Evolutionary conservation across 2,797 vertebrate genomes (phyloP).

Genomic region (Urosaurus nigricauda): DNA sequence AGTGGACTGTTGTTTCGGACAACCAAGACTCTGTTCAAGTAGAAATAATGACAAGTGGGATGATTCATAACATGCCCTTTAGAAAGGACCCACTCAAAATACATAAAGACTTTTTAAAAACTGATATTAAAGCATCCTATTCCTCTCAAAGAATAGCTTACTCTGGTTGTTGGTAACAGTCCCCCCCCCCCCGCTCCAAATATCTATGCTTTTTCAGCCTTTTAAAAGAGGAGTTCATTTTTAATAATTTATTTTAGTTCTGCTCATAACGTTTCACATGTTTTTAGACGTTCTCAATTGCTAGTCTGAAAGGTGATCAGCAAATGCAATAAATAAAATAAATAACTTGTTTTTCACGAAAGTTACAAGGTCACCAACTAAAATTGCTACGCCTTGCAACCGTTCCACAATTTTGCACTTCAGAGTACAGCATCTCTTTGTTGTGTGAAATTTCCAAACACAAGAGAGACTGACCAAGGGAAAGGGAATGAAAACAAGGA

Average conservation of each 20-base stretch:
- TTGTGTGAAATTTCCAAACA: not conserved
- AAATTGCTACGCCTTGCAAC: not conserved
- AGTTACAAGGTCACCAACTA: not conserved
- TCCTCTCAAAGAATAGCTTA: not conserved
- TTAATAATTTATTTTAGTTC: too few species aligned
- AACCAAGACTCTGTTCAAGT: rapidly evolving
- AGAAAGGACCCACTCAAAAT: not conserved
- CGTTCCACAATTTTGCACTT: not conserved
- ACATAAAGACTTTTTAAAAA: not conserved
- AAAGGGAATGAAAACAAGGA: not conserved
- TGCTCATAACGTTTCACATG: too few species aligned
- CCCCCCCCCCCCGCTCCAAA: too few species aligned
- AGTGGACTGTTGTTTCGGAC: not conserved
- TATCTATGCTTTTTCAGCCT: not conserved
- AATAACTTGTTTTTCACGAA: too few species aligned
- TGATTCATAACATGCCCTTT: rapidly evolving
- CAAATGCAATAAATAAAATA: too few species aligned
- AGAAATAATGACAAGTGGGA: rapidly evolving
- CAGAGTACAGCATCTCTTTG: not conserved
- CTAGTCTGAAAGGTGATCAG: too few species aligned
- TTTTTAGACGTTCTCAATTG: too few species aligned
- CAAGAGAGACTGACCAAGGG: not conserved
- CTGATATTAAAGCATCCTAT: not conserved
- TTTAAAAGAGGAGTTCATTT: too few species aligned
- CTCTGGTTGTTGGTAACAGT: too few species aligned